Evolutionary conservation across 2,888 invertebrate species (phyloP).

Genomic region (Heliconius hortense): DNA sequence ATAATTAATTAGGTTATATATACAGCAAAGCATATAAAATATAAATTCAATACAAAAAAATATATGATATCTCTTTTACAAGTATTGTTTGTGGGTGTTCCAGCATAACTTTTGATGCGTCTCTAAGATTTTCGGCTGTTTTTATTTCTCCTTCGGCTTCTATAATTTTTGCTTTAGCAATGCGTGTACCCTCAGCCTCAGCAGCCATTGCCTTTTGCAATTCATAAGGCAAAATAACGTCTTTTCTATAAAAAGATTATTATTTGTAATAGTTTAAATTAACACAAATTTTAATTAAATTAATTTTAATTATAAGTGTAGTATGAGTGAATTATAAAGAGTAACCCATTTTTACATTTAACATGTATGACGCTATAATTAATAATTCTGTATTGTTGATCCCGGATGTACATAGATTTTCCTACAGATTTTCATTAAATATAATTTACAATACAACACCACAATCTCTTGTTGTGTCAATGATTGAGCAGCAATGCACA

Average conservation of each 20-base stretch:
- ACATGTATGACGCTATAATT: background rate
- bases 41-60: background rate
- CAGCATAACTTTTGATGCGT: slow-evolving; percentile 57
- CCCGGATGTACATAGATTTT: background rate
- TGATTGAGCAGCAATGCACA: background rate
- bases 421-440: no score
- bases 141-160: slow-evolving; percentile 65
- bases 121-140: slow-evolving; percentile 58
- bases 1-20: background rate
- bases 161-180: slow-evolving; percentile 63
- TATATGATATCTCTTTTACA: slow-evolving; percentile 54
- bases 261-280: background rate
- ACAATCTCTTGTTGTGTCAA: background rate
- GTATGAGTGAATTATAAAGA: background rate
- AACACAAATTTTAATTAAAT: background rate
- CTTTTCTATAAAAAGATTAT: slow-evolving; percentile 49
- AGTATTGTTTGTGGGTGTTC: slow-evolving; percentile 60
- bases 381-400: no score
- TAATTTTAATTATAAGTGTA: background rate
- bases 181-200: slow-evolving; percentile 63
- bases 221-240: slow-evolving; percentile 57
- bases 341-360: background rate
- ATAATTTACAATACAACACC: background rate
- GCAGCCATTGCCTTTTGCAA: slow-evolving; percentile 67
- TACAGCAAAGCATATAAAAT: background rate